Conservation (phyloP, 2,797 vertebrate genomes). For the Buceros bicornis region DNA sequence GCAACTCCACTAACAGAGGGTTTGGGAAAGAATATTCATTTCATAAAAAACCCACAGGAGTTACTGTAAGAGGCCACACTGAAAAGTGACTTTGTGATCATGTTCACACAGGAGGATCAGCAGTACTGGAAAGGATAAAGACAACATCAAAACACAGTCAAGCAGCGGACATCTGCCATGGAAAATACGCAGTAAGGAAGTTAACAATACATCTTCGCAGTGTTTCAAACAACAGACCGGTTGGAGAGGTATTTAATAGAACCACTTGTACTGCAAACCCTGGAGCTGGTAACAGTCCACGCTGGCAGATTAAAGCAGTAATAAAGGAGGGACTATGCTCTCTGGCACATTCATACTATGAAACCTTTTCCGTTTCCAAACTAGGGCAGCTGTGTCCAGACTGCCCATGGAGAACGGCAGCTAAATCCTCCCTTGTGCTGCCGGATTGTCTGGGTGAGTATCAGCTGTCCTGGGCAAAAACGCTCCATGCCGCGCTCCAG, state of each 20-base stretch:
- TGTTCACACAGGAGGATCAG: not conserved
- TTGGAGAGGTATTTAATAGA: not conserved
- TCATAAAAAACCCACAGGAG: not conserved
- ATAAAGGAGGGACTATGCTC: not conserved
- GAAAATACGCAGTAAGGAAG: not conserved
- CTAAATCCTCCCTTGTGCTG: conserved; percentile 13
- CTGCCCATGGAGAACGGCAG: not conserved
- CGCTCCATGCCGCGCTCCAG: rapidly evolving
- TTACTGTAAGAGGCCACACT: not conserved
- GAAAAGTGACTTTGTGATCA: not conserved
- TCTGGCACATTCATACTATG: not conserved
- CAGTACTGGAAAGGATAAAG: not conserved
- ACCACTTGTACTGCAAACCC: not conserved
- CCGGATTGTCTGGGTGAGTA: not conserved
- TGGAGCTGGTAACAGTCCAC: not conserved
- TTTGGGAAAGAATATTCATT: not conserved
- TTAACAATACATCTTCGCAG: not conserved
- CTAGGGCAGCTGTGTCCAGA: not conserved
- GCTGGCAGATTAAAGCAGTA: not conserved
- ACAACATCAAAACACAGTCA: rapidly evolving
- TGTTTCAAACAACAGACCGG: not conserved
- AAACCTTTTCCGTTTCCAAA: not conserved
- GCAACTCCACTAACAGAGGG: not conserved
- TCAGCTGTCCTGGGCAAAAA: not conserved
- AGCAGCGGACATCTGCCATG: not conserved